Evolutionary conservation across 2,888 invertebrate species (phyloP).

Genomic region (Euproctis similis): DNA sequence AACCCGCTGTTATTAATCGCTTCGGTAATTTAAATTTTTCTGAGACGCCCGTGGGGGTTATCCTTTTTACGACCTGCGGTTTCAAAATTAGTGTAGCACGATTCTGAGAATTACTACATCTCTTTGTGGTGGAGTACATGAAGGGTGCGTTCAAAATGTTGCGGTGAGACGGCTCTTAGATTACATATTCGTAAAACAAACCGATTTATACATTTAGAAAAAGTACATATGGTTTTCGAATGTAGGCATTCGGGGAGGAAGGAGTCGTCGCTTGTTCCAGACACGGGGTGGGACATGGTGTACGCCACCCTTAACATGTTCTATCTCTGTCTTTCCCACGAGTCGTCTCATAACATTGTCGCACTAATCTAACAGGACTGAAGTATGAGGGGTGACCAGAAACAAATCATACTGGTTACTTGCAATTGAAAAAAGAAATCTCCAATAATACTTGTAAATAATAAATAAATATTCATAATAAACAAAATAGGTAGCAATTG

Average conservation of each 20-base stretch:
- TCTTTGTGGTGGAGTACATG: slow-evolving; percentile 39
- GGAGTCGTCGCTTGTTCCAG: slow-evolving; percentile 62
- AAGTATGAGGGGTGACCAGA: slow-evolving; percentile 56
- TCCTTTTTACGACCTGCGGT: slow-evolving; percentile 61
- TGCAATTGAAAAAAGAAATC: slow-evolving; percentile 44
- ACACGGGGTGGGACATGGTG: slow-evolving; percentile 66
- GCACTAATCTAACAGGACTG: slow-evolving; percentile 56
- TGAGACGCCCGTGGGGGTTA: slow-evolving; percentile 43
- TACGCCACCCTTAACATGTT: slow-evolving; percentile 55
- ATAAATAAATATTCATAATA: slow-evolving; percentile 46
- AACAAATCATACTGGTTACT: slow-evolving; percentile 70
- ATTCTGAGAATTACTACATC: slow-evolving; percentile 59
- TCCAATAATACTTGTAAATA: slow-evolving; percentile 19
- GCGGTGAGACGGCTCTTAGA: slow-evolving; percentile 19
- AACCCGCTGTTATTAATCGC: slow-evolving; percentile 59
- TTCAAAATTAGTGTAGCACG: slow-evolving; percentile 57
- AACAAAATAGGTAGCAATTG: slow-evolving; percentile 46
- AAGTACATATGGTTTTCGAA: slow-evolving; percentile 45
- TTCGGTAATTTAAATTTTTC: slow-evolving; percentile 62
- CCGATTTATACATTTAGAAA: slow-evolving; percentile 23
- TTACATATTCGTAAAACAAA: slow-evolving; percentile 16
- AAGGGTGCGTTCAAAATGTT: slow-evolving; percentile 39
- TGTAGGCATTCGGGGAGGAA: slow-evolving; percentile 64
- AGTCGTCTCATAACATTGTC: slow-evolving; percentile 27
- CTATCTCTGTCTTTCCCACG: slow-evolving; percentile 40